A percentile compares a stretch with the other conserved stretches of the same genome.
Conservation (phyloP, 2,113 vertebrate genomes). For the Hemicordylus capensis region DNA sequence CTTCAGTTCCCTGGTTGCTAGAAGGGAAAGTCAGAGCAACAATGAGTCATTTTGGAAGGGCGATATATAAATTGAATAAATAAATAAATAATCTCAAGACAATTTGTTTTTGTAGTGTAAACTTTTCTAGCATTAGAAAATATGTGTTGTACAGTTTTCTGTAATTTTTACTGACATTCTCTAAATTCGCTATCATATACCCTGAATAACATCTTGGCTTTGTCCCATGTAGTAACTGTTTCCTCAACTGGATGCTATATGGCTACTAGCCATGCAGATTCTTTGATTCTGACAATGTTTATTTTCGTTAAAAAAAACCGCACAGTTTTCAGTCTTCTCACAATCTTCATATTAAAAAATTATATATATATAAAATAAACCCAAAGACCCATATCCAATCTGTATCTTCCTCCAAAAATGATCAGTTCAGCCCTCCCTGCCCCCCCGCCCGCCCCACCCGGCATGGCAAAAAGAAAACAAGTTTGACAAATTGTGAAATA, state of each 20-base stretch:
- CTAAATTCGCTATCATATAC: slow-evolving; percentile 27
- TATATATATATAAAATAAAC: no score
- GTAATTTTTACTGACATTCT: slow-evolving; percentile 19
- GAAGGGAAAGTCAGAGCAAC: background rate
- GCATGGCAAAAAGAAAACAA: background rate
- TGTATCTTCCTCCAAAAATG: background rate
- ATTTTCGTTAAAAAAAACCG: background rate
- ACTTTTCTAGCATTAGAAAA: background rate
- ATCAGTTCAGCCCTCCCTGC: background rate
- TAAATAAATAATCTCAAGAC: background rate
- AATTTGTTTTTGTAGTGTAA: background rate
- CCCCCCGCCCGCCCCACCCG: no score
- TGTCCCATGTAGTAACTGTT: background rate
- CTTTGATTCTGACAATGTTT: background rate
- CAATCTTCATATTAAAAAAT: background rate
- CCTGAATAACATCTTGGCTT: background rate
- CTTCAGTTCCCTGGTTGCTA: background rate
- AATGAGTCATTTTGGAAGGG: no score
- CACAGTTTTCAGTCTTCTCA: no score
- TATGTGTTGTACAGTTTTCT: background rate
- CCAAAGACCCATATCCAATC: background rate
- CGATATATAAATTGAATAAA: no score
- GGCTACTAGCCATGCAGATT: background rate
- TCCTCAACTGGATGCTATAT: background rate
- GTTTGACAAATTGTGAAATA: background rate